phyloP scores from a whole-genome alignment of 1,140 invertebrate species.

The Drosophila auraria region DNA sequence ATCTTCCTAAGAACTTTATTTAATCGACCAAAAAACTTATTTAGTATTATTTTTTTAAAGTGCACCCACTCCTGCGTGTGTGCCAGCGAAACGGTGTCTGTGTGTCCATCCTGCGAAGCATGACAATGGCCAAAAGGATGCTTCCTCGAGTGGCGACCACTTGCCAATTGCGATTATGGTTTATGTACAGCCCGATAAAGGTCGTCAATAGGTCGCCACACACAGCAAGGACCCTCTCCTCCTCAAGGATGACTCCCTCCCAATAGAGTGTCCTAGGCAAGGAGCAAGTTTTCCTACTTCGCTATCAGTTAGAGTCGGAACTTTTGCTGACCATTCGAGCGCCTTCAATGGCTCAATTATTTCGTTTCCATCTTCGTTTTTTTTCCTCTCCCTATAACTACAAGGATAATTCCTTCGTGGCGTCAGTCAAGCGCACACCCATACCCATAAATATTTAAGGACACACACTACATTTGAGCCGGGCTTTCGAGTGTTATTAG shows the following conservation, averaged over 20 bases:
- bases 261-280: slow-evolving; percentile 42
- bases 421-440: slow-evolving; percentile 45
- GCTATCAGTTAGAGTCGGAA: slow-evolving; percentile 60
- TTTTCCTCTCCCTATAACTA: slow-evolving; percentile 41
- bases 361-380: slow-evolving; percentile 28
- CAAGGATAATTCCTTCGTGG: slow-evolving; percentile 47
- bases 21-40: background rate
- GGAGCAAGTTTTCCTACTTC: slow-evolving; percentile 69
- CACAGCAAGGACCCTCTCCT: slow-evolving; percentile 14
- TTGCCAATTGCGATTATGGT: slow-evolving; percentile 84
- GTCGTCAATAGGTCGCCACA: slow-evolving; percentile 80
- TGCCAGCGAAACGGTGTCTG: slow-evolving; percentile 31
- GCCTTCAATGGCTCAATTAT: slow-evolving; percentile 82
- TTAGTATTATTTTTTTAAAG: background rate
- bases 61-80: slow-evolving; percentile 16
- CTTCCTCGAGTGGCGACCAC: slow-evolving; percentile 75
- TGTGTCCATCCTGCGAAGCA: slow-evolving; percentile 66
- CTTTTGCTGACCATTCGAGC: slow-evolving; percentile 74
- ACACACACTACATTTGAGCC: slow-evolving; percentile 44
- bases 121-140: slow-evolving; percentile 70
- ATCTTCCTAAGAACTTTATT: background rate
- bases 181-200: slow-evolving; percentile 78
- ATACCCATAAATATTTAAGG: slow-evolving; percentile 49
- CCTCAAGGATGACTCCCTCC: slow-evolving; percentile 23
- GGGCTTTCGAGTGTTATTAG: slow-evolving; percentile 57